Percentiles rank a stretch among this genome's conserved stretches.
phyloP scores from a whole-genome alignment of 2,888 invertebrate genomes.

The Cheilosia impressa region DNA sequence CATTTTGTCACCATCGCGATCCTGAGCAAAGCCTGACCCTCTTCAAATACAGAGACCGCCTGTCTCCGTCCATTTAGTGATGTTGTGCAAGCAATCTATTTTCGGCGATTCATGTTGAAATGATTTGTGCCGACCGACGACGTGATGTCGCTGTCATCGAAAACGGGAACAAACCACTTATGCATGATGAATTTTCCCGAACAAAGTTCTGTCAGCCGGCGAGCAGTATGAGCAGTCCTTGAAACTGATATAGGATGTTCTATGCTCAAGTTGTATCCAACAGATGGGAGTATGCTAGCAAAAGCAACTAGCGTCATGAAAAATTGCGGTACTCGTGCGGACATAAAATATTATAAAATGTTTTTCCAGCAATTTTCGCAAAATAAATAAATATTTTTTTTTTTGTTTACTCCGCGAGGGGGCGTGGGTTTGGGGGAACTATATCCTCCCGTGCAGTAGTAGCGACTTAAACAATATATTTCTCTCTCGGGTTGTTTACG shows the following conservation, averaged over 20 bases:
- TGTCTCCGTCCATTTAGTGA: conserved; percentile 13
- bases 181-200: too few species aligned
- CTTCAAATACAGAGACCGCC: conserved; percentile 41
- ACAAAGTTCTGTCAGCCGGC: not conserved
- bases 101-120: conserved; percentile 52
- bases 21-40: conserved; percentile 61
- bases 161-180: conserved; percentile 26
- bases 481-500: conserved; percentile 41
- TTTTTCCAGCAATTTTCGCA: conserved; percentile 23
- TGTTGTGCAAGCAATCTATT: conserved; percentile 68
- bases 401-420: conserved; percentile 58
- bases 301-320: conserved; percentile 8
- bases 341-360: conserved; percentile 58
- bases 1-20: conserved; percentile 62
- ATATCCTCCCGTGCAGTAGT: conserved; percentile 45
- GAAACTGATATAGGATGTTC: conserved; percentile 9
- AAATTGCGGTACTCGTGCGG: conserved; percentile 41
- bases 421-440: conserved; percentile 32
- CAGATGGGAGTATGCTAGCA: conserved; percentile 3
- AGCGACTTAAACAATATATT: conserved; percentile 33
- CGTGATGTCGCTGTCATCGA: conserved; percentile 49
- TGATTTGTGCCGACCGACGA: conserved; percentile 7
- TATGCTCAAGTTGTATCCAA: conserved; percentile 13
- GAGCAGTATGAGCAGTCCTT: conserved; percentile 17
- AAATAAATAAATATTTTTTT: conserved; percentile 49